phyloP scores from a whole-genome alignment of 1,140 invertebrate genomes.

The Lerema accius region DNA sequence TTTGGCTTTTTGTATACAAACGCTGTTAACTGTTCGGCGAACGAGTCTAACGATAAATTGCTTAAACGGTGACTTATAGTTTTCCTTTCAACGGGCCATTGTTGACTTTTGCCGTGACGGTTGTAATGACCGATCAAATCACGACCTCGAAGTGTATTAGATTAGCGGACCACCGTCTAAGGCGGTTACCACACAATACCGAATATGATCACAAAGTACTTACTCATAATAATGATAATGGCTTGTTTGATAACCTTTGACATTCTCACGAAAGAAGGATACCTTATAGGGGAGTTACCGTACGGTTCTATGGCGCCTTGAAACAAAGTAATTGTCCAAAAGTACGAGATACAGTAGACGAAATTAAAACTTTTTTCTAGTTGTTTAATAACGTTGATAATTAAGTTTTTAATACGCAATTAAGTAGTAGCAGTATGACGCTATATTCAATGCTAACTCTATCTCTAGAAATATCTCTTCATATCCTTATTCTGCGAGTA shows the following conservation, averaged over 20 bases:
- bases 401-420: no score
- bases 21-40: conserved; percentile 16
- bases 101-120: conserved; percentile 26
- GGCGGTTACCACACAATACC: conserved; percentile 19
- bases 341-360: no score
- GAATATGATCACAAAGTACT: conserved; percentile 14
- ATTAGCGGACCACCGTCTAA: conserved; percentile 23
- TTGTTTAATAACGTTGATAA: no score
- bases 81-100: conserved; percentile 31
- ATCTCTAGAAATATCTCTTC: no score
- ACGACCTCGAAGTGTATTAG: conserved; percentile 36
- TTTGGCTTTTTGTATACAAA: conserved; percentile 6
- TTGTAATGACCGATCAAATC: conserved; percentile 32
- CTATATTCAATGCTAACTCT: no score
- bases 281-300: no score
- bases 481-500: no score
- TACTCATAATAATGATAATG: conserved; percentile 2
- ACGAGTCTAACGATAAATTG: conserved; percentile 10
- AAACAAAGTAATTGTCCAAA: no score
- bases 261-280: no score
- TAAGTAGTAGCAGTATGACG: no score
- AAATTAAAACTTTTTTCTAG: no score
- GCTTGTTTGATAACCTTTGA: neutral
- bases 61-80: conserved; percentile 19
- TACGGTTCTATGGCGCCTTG: no score